A percentile compares a stretch with the other conserved stretches of the same genome.
Conservation (phyloP, 2,113 vertebrate genomes). For the Ifrita kowaldi region DNA sequence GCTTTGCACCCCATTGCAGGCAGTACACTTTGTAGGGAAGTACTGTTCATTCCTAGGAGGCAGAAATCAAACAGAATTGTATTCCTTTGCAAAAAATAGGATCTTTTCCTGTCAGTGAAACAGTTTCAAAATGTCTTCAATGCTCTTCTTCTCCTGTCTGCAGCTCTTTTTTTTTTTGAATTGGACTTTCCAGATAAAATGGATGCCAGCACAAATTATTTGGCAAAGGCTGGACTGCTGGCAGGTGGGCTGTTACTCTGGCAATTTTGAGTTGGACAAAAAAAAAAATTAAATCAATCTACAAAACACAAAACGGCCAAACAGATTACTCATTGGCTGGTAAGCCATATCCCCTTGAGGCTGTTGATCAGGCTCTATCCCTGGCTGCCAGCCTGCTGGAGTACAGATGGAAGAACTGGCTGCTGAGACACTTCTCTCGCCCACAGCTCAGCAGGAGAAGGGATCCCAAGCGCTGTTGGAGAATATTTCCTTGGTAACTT, state of each 20-base stretch:
- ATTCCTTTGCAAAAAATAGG: background rate
- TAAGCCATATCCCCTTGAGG: constrained; percentile 45
- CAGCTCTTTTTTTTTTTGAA: background rate
- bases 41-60: background rate
- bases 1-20: background rate
- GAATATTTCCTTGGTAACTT: constrained; percentile 58
- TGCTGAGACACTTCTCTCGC: constrained; percentile 8
- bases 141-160: background rate
- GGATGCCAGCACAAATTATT: constrained; percentile 48
- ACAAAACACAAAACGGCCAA: constrained; percentile 54
- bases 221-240: constrained; percentile 59
- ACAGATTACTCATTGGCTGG: constrained; percentile 69
- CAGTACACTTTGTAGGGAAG: background rate
- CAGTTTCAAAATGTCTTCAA: background rate
- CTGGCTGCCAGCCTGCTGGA: constrained; percentile 65
- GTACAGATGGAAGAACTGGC: constrained; percentile 72
- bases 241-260: constrained; percentile 63
- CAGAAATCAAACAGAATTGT: background rate
- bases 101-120: background rate
- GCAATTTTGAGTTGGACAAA: constrained; percentile 37
- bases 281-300: constrained; percentile 59
- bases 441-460: constrained; percentile 48
- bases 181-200: background rate
- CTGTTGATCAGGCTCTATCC: constrained; percentile 46
- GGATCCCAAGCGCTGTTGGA: constrained; percentile 32